phyloP scores from a whole-genome alignment of 2,888 invertebrate genomes.

The Drosophila buzzatii region DNA sequence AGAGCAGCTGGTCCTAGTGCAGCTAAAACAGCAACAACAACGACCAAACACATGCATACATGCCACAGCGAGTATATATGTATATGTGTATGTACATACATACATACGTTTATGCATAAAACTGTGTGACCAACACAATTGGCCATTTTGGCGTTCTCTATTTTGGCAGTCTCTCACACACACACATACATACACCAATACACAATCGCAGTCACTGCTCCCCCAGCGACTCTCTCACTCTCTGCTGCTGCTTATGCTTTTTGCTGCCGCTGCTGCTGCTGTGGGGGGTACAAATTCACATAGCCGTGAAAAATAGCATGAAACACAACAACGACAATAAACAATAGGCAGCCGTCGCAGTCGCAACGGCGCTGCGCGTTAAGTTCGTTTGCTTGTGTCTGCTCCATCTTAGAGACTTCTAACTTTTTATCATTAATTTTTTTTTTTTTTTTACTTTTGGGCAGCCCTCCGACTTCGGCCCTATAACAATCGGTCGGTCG shows the following conservation, averaged over 20 bases:
- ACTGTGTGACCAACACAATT: constrained; percentile 66
- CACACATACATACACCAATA: constrained; percentile 16
- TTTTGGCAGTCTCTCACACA: constrained; percentile 57
- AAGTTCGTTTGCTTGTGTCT: constrained; percentile 32
- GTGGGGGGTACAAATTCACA: constrained; percentile 77
- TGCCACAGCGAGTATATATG: constrained; percentile 10
- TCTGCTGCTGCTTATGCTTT: constrained; percentile 23
- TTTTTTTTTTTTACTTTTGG: constrained; percentile 43
- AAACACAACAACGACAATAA: constrained; percentile 75
- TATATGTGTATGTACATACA: constrained; percentile 11
- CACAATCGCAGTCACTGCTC: constrained; percentile 51
- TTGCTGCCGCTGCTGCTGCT: constrained; percentile 51
- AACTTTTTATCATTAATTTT: constrained; percentile 3
- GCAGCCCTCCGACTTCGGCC: constrained; percentile 1
- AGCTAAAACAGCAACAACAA: constrained; percentile 56
- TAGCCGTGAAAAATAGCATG: constrained; percentile 65
- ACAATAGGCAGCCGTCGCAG: constrained; percentile 61
- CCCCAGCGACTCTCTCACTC: constrained; percentile 59
- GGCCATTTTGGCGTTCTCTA: constrained; percentile 69
- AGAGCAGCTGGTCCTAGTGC: constrained; percentile 56
- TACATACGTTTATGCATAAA: constrained; percentile 47
- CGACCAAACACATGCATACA: constrained; percentile 28
- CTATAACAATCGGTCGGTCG: constrained; percentile 37
- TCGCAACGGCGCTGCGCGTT: constrained; percentile 49
- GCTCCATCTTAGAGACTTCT: constrained; percentile 15